Base-by-base conservation (phyloP, 2,113 vertebrate genomes). In the Erpornis zantholeuca region DNA sequence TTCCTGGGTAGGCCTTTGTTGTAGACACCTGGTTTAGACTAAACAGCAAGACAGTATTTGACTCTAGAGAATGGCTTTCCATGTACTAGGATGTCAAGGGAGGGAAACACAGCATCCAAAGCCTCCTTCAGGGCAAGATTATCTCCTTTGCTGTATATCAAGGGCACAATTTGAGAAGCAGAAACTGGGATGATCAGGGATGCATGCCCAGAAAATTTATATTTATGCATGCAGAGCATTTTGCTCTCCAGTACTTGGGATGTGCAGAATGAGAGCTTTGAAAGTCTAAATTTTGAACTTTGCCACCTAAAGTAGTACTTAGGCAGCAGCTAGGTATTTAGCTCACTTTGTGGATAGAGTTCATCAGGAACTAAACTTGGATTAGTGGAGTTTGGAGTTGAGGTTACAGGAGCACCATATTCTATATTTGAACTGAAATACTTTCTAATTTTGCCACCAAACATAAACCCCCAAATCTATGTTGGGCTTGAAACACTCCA, bases 361-460 rank as follows among this genome's bases (percentile, higher is more conserved):
- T 49, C 61, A 50, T 33, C 59, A 88, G 45, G 72, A 84, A 14
- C 61, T 94, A 84, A 82, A 94, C 25, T 79, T 82, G 49, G 69
- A 91, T 36, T 38, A 82, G 38, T 0, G 0, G 73, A 57, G 20
- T 75, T 56, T 78, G 69, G 53, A 56, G 27, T 42, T 89, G 81
- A 92, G 83, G 71, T 86, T 94, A 86, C 52, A 86, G 82, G 38
- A 92, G 20, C 0, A 5, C 65, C 68, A 8, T 65, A 65, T 92
- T 95, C 92, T 95, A 87, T 89, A 86, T 87, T 78, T 92, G 83
- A 95, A 89, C 53, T 69, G 36, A 82, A 94, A 89, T 61, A 38
- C n/a, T 75, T 94, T 89, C 69, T 95, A 89, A 89, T n/a, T 95
- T 85, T 45, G 49, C 73, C 81, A 94, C 65, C 70, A 82, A 92